Evolutionary conservation across 2,888 invertebrate genomes (phyloP).

Genomic region (Eupithecia exiguata): DNA sequence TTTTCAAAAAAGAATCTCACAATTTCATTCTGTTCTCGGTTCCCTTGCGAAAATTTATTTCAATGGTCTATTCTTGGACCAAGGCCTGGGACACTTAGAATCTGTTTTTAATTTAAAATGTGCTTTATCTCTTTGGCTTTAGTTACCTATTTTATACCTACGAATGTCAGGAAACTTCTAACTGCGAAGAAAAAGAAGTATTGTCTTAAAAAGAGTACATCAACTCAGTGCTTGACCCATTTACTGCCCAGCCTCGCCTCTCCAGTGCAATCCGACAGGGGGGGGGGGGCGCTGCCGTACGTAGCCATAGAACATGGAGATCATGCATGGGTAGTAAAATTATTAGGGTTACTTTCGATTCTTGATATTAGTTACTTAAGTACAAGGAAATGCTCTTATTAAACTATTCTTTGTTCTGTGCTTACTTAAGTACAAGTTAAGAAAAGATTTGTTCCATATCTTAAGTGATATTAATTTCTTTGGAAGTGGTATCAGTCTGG

Average conservation of each 20-base stretch:
- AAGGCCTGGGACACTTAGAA: constrained; percentile 14
- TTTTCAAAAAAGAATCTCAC: constrained; percentile 61
- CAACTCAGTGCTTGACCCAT: background rate
- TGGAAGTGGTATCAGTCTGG: too few relatives aligned
- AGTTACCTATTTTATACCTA: background rate
- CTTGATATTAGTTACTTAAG: too few relatives aligned
- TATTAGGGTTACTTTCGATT: too few relatives aligned
- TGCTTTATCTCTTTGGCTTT: background rate
- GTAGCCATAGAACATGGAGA: too few relatives aligned
- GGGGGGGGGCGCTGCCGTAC: too few relatives aligned
- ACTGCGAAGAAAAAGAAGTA: background rate
- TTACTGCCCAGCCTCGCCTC: background rate
- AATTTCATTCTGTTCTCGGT: constrained; percentile 65
- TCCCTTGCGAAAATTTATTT: constrained; percentile 69
- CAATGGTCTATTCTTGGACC: constrained; percentile 49
- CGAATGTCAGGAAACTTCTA: background rate
- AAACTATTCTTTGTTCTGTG: too few relatives aligned
- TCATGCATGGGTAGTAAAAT: too few relatives aligned
- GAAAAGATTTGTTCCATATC: too few relatives aligned
- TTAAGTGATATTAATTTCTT: too few relatives aligned
- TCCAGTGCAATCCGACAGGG: too few relatives aligned
- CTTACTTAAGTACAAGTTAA: too few relatives aligned
- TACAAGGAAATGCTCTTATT: too few relatives aligned
- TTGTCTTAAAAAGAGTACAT: background rate
- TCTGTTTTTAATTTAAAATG: constrained; percentile 14